Evolutionary conservation across 2,888 invertebrate genomes (phyloP).

Genomic region (Podabrus alpinus): DNA sequence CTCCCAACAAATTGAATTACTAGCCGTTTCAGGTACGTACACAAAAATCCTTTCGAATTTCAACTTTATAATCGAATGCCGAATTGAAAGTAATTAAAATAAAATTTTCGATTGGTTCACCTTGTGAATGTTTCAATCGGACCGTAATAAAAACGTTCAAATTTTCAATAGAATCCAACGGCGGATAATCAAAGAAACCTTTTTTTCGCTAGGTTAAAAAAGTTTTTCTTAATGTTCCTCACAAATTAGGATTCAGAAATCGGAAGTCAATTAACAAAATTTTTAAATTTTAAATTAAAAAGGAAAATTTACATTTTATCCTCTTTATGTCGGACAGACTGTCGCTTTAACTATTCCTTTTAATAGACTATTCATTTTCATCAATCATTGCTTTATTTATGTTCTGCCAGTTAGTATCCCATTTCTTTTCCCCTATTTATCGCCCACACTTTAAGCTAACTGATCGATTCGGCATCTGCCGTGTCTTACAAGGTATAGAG

Average conservation of each 20-base stretch:
- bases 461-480: slow-evolving; percentile 27
- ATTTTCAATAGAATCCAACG: background rate
- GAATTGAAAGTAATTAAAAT: slow-evolving; percentile 27
- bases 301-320: background rate
- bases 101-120: slow-evolving; percentile 19
- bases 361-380: slow-evolving; percentile 22
- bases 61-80: slow-evolving; percentile 19
- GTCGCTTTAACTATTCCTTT: slow-evolving; percentile 11
- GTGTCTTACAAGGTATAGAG: slow-evolving; percentile 29
- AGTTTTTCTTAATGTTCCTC: background rate
- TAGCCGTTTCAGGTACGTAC: slow-evolving; percentile 32
- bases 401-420: slow-evolving; percentile 35
- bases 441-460: slow-evolving; percentile 22
- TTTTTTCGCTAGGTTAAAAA: background rate
- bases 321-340: background rate
- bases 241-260: background rate
- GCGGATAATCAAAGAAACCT: background rate
- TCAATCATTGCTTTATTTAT: slow-evolving; percentile 39
- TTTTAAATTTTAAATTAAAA: background rate
- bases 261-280: background rate
- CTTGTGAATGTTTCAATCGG: slow-evolving; percentile 5
- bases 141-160: background rate
- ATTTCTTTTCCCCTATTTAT: slow-evolving; percentile 32
- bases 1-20: slow-evolving; percentile 37
- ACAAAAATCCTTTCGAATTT: slow-evolving; percentile 29